Base-by-base conservation (phyloP, 2,797 vertebrate genomes). In the Gephyroberyx darwinii region DNA sequence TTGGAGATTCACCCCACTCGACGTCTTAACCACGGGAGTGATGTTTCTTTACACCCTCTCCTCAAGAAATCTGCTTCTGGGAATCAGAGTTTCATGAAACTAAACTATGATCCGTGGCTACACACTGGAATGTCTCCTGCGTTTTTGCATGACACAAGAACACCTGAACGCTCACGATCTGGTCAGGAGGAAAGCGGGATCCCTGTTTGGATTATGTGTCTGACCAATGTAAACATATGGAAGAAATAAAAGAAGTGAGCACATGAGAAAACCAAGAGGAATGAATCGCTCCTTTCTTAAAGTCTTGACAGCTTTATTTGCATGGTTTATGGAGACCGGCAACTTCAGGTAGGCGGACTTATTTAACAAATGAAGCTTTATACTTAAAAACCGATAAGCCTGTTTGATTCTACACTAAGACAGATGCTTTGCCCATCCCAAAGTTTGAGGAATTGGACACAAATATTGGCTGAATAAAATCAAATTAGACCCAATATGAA, bases 221-320 rank as follows among this genome's bases (percentile, higher is more conserved):
- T 90, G 90, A 93, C 89, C 85, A 75, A 88, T 80, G 84, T 86
- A 71, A 89, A 90, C 87, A 90, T 87, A 92, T 88, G 93, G 92
- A 80, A 89, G 86, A 91, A 88, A 89, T 90, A 88, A 84, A 91
- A 26, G 80, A 88, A 89, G 90, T 91, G 87, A 87, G 84, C 86
- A 92, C 89, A 93, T 89, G 93, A 93, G 91, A 93, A 95, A 94
- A 93, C 91, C 94, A 94, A 92, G 91, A 93, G 97, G 96, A 96
- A 99, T 99, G 98, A 96, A 93, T 95, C 95, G 94, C 86, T 94
- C 94, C 91, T 92, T 96, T 92, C 85, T 96, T 78, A 95, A 94
- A 92, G 94, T 97, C 94, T 89, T 97, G 92, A 95, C 95, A 94
- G 95, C 95, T 95, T 95, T 99, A 87, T 93, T 97, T 89, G 94